phyloP scores from a whole-genome alignment of 2,113 vertebrate species.

The Tetrao urogallus region DNA sequence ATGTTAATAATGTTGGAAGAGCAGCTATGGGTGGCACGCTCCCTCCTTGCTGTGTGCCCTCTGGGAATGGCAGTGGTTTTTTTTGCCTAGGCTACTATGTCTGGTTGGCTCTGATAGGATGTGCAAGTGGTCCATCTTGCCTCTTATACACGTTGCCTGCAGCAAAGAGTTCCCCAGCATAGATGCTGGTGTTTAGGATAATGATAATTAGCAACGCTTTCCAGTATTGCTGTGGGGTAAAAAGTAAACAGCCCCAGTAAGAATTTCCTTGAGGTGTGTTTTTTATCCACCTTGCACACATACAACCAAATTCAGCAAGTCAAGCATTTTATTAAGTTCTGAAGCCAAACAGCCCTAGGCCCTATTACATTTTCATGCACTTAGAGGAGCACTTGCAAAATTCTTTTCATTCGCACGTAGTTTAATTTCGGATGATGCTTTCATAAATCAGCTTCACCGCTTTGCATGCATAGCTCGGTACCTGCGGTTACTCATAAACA shows the following conservation, averaged over 20 bases:
- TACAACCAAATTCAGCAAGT: not conserved
- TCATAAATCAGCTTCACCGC: not conserved
- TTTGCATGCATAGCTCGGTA: not conserved
- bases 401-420: not conserved
- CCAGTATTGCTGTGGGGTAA: rapidly evolving
- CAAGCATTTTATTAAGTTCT: not conserved
- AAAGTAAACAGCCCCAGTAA: not conserved
- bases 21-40: rapidly evolving
- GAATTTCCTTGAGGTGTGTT: not conserved
- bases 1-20: rapidly evolving
- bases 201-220: not conserved
- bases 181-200: not conserved
- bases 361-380: not conserved
- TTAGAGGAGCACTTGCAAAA: not conserved
- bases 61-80: not conserved
- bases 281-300: not conserved
- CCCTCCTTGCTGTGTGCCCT: not conserved
- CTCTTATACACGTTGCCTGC: not conserved
- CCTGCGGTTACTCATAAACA: not conserved
- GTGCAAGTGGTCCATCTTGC: rapidly evolving
- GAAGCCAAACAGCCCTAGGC: conserved; percentile 20
- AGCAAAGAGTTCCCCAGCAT: rapidly evolving
- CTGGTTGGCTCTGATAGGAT: not conserved
- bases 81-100: not conserved
- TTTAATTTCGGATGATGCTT: conserved; percentile 30